phyloP scores from a whole-genome alignment of 2,797 vertebrate species.

The Okamejei kenojei region DNA sequence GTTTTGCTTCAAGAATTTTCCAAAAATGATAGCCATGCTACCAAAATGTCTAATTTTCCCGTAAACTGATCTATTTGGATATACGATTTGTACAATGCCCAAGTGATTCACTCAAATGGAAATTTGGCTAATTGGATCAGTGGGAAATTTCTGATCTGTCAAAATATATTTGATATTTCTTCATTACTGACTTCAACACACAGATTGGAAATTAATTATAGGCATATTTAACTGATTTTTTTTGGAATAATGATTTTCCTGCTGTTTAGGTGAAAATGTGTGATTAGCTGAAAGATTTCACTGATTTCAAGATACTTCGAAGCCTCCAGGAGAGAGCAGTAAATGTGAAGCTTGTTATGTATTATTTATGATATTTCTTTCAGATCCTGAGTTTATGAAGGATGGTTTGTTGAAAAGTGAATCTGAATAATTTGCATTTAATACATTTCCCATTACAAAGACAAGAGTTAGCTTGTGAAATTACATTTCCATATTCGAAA shows the following conservation, averaged over 20 bases:
- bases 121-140: conserved; percentile 8
- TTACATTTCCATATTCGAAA: background rate
- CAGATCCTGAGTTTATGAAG: background rate
- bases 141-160: background rate
- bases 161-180: background rate
- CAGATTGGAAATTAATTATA: conserved; percentile 18
- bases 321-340: background rate
- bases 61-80: background rate
- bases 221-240: background rate
- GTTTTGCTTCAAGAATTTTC: background rate
- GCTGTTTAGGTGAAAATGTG: conserved; percentile 7
- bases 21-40: background rate
- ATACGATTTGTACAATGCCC: background rate
- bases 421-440: background rate
- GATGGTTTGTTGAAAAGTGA: background rate
- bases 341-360: background rate
- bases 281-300: background rate
- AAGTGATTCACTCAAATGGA: conserved; percentile 11
- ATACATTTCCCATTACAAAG: background rate
- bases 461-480: background rate
- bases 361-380: conserved; percentile 7
- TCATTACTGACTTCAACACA: background rate
- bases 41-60: background rate
- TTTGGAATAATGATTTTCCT: conserved; percentile 3
- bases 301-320: background rate